Conservation (phyloP, 2,113 vertebrate species). For the Neolamprologus variostigma region DNA sequence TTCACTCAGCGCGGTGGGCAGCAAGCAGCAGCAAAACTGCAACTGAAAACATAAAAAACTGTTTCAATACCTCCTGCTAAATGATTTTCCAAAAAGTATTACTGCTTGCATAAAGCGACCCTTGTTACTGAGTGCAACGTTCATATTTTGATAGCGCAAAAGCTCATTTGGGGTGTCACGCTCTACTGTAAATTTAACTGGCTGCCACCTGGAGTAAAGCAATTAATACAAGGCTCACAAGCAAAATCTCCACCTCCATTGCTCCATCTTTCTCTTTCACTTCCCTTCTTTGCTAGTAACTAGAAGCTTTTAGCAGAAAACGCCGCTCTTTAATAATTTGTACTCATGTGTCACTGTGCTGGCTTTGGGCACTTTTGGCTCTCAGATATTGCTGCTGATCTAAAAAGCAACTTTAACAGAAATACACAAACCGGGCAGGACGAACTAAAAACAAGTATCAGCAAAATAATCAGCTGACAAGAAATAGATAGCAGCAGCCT, state of each 20-base stretch:
- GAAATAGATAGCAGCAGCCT: background rate
- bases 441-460: background rate
- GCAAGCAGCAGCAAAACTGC: background rate
- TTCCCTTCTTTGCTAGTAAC: slow-evolving; percentile 6
- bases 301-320: slow-evolving; percentile 47
- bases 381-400: slow-evolving; percentile 34
- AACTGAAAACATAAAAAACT: background rate
- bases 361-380: slow-evolving; percentile 38
- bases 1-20: background rate
- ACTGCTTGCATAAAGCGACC: background rate
- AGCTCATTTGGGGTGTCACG: background rate
- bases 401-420: background rate
- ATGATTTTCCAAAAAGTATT: background rate
- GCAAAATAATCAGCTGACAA: slow-evolving; percentile 4
- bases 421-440: background rate
- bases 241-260: background rate
- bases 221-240: slow-evolving; percentile 39
- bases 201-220: slow-evolving; percentile 24
- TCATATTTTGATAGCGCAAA: background rate
- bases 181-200: slow-evolving; percentile 2
- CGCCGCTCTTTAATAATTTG: slow-evolving; percentile 53
- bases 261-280: background rate
- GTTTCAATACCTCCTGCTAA: background rate
- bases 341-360: slow-evolving; percentile 36
- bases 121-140: background rate